A percentile compares a stretch with the other conserved stretches of the same genome.
These are phyloP conservation scores for Paralvinella palmiformis DNA, from an alignment of 1,140 invertebrate genomes.

Conservation along the genomic window DNA sequence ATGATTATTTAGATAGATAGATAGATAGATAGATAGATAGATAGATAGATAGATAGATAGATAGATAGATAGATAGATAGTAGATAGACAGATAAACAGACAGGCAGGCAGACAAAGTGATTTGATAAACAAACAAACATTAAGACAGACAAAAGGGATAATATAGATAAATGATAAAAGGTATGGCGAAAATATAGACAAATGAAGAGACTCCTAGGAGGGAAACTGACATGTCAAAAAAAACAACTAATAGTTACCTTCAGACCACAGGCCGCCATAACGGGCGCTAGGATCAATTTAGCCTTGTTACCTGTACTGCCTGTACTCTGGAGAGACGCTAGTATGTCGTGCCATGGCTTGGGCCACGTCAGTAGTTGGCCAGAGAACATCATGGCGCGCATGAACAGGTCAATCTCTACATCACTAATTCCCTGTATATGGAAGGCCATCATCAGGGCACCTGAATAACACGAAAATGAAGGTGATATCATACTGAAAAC, in stretches of 20 bases:
- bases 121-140: background rate
- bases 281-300: constrained; percentile 3
- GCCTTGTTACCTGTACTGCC: constrained; percentile 15
- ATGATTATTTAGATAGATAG: too few relatives aligned
- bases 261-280: constrained; percentile 4
- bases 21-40: too few relatives aligned
- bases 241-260: background rate
- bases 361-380: constrained; percentile 7
- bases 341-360: background rate
- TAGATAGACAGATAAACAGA: too few relatives aligned
- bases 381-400: constrained; percentile 11
- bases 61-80: too few relatives aligned
- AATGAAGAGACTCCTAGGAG: background rate
- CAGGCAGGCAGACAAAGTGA: too few relatives aligned
- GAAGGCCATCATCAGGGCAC: constrained; percentile 10
- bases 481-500: too few relatives aligned
- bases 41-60: too few relatives aligned
- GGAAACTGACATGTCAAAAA: background rate
- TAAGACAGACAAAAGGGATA: background rate
- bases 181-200: background rate
- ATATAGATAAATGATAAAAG: background rate
- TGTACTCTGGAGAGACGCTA: constrained; percentile 6
- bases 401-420: constrained; percentile 1
- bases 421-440: background rate
- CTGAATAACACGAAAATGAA: too few relatives aligned